Evolutionary conservation across 2,113 vertebrate species (phyloP).

Genomic region (Embiotoca jacksoni): DNA sequence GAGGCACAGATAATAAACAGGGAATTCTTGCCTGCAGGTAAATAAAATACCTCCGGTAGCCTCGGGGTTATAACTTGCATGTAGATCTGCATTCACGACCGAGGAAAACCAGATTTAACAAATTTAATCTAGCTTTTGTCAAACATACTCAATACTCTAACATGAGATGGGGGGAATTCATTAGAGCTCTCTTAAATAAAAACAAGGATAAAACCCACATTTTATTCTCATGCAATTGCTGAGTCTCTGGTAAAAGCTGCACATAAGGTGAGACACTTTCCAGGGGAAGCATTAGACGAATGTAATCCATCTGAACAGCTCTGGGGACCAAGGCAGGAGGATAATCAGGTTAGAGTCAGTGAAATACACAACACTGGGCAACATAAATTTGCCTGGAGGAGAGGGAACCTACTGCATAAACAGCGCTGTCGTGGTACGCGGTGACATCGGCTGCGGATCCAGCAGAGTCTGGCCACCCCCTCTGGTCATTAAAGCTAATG

Average conservation of each 20-base stretch:
- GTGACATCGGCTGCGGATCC: constrained; percentile 44
- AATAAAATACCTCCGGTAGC: constrained; percentile 26
- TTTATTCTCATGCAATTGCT: constrained; percentile 65
- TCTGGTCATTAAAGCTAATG: constrained; percentile 67
- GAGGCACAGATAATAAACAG: neutral
- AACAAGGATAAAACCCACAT: constrained; percentile 54
- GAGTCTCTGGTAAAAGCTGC: constrained; percentile 60
- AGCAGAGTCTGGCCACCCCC: constrained; percentile 33
- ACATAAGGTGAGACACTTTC: constrained; percentile 68
- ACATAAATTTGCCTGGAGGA: constrained; percentile 67
- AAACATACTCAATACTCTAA: constrained; percentile 36
- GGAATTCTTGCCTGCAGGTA: constrained; percentile 2
- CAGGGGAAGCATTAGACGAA: constrained; percentile 75
- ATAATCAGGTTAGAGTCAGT: constrained; percentile 76
- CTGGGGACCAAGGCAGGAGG: constrained; percentile 50
- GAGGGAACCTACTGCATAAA: constrained; percentile 53
- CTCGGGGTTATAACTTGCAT: constrained; percentile 9
- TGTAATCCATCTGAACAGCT: constrained; percentile 73
- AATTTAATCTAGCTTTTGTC: constrained; percentile 67
- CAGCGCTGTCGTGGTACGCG: constrained; percentile 39
- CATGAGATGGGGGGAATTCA: constrained; percentile 31
- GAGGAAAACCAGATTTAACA: constrained; percentile 50
- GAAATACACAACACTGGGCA: constrained; percentile 65
- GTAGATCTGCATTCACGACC: constrained; percentile 44
- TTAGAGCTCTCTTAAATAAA: constrained; percentile 40